Evolutionary conservation across 2,888 invertebrate genomes (phyloP).

Genomic region (Stenotaenia linearis): DNA sequence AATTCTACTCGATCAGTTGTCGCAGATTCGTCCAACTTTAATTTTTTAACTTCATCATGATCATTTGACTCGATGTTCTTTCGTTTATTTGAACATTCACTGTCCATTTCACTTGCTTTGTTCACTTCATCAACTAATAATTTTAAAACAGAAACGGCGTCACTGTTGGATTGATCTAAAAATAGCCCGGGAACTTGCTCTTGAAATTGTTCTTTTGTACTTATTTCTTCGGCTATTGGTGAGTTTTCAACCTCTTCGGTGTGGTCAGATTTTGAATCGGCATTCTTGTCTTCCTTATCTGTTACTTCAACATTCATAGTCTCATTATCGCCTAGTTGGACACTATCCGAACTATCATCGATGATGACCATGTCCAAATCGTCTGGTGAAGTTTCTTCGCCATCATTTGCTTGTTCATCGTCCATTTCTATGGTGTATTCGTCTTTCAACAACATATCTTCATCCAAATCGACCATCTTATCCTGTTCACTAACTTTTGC

Average conservation of each 20-base stretch:
- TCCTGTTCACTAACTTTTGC: neutral
- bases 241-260: neutral
- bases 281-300: neutral
- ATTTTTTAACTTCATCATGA: neutral
- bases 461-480: neutral
- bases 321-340: neutral
- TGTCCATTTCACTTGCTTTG: neutral
- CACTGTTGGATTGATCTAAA: neutral
- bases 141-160: neutral
- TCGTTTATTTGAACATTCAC: neutral
- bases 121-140: conserved; percentile 15
- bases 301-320: neutral
- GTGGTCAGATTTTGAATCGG: neutral
- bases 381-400: neutral
- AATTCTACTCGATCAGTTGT: neutral
- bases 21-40: neutral
- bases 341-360: neutral
- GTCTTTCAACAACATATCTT: neutral
- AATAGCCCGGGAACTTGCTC: too few relatives aligned
- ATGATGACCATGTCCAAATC: neutral
- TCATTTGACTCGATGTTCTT: neutral
- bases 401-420: neutral
- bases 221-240: neutral
- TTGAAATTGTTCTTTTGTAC: too few relatives aligned
- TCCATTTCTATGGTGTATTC: neutral